Base-by-base conservation (phyloP, 2,888 invertebrate species). In the Anarsia innoxiella region DNA sequence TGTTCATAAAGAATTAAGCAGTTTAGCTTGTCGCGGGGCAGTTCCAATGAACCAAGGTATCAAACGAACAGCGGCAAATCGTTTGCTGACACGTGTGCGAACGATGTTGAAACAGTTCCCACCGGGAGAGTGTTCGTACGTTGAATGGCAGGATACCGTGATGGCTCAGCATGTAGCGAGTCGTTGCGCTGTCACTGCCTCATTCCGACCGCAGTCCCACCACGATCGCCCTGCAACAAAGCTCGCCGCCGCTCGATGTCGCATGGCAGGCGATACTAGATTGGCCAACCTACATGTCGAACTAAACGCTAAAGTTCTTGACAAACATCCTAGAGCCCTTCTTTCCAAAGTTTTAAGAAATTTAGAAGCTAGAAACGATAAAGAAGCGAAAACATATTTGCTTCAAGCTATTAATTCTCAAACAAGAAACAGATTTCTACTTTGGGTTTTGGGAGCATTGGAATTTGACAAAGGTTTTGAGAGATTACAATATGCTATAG, bases 61-160 rank as follows among this genome's bases (percentile, higher is more conserved):
- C 25, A 84, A 77, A 46, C 64, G 74, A 33, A 78, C 79, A 11
- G 82, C 82, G 14, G 82, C 82, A 13, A 82, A 78, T 54, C 66
- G 66, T 25, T 56, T 84, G n/a, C 44, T 82, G 25, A 64, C 61
- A 51, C 63, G 73, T 31, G 60, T 82, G 2, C 66, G 79, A 49
- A 53, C 69, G 23, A 70, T 80, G 70, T 49, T 83, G 0, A 79
- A 72, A 51, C 73, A 72, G 41, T 84, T 80, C 50, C 43, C 70
- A 1, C 72, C 77, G 2, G 70, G 64, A 1, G 59, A 70, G 5
- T 69, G 67, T 49, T 66, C 74, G 1, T 46, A 55, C 10, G 40
- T 75, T 15, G 71, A 76, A 25, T 80, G 70, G 66, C 75, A 82
- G 45, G 77, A 83, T 38, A 71, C 56, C 12, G 71, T 83, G 6